Base-by-base conservation (phyloP, 2,797 vertebrate species). In the Gallinago solitaria region DNA sequence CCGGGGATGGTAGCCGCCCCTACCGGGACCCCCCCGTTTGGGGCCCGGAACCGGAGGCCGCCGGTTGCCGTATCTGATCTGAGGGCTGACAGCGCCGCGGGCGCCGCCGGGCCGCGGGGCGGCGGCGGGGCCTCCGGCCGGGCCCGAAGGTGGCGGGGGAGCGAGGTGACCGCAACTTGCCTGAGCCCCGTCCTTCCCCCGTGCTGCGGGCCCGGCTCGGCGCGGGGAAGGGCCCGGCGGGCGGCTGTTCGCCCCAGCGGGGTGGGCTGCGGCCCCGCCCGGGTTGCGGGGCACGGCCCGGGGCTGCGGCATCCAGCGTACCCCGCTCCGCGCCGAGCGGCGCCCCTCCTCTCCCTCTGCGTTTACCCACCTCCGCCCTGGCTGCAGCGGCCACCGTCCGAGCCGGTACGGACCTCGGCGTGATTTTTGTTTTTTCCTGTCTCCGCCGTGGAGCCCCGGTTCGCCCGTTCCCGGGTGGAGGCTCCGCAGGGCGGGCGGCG, bases 211-310 rank as follows among this genome's bases (percentile, higher is more conserved):
- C 71, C 17, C 11, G 53, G 63, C 77, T 11, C 18, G 53, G 30
- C 20, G n/a, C 20, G 21, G 87, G 90, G 85, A 79, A 86, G 68
- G 87, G 77, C 84, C 54, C 15, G 87, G 81, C 77, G 73, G 68
- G 77, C 9, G 24, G 53, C 7, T 5, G 68, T 19, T 56, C 30
- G 53, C 23, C n/a, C 30, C 33, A 53, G 3, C 33, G 5, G n/a
- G 4, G 71, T 1, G 79, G 59, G 79, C 67, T 56, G 77, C 21
- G 68, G 80, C 89, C 60, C 45, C n/a, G n/a, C 13, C 68, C 47
- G 5, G 20, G 39, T 60, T 45, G 43, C 14, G 6, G 77, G 73
- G 41, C 64, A 43, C 53, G 59, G 21, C 54, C 18, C 5, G 37
- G 10, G 78, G 39, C 12, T 3, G 37, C 8, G 64, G 51, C 70